Evolutionary conservation across 2,888 invertebrate species (phyloP).

Genomic region (Macaria notata): DNA sequence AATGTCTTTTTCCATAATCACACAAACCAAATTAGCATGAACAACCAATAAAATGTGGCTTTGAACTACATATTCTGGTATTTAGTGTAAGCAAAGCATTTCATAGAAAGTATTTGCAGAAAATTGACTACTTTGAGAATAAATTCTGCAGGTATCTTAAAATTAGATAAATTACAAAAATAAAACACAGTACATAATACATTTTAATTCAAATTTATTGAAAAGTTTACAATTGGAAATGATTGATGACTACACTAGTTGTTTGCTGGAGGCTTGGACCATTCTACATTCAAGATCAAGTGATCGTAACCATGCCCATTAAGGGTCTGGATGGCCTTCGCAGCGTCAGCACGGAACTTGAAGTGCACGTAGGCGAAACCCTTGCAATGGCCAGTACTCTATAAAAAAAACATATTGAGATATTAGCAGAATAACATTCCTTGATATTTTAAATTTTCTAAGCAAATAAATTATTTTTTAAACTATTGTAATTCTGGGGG

Average conservation of each 20-base stretch:
- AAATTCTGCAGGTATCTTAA: too few species aligned
- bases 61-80: too few species aligned
- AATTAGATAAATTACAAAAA: too few species aligned
- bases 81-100: too few species aligned
- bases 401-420: constrained; percentile 42
- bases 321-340: constrained; percentile 93
- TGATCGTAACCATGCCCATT: constrained; percentile 99
- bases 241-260: constrained; percentile 46
- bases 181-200: too few species aligned
- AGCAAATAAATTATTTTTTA: neutral
- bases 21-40: too few species aligned
- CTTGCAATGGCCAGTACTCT: constrained; percentile 92
- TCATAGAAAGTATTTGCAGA: too few species aligned
- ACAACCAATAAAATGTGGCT: too few species aligned
- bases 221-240: constrained; percentile 46
- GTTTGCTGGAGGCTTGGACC: constrained; percentile 93
- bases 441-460: neutral
- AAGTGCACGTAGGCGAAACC: constrained; percentile 99
- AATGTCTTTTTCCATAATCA: too few species aligned
- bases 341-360: constrained; percentile 94
- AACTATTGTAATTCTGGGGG: neutral
- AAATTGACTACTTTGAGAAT: too few species aligned
- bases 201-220: constrained; percentile 31
- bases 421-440: neutral
- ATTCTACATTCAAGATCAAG: constrained; percentile 98